Conservation (phyloP, 1,140 invertebrate species). For the Paraescarpia echinospica region DNA sequence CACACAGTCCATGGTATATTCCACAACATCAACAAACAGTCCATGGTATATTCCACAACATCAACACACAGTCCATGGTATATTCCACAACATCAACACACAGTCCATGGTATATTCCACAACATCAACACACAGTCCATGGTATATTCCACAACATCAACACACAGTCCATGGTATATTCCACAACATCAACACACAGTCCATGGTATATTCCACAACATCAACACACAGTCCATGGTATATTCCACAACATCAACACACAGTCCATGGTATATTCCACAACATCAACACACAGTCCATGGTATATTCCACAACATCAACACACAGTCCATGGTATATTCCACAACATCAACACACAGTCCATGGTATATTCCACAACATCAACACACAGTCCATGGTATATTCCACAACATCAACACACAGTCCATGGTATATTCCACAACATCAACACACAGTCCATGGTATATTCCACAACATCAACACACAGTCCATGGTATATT, state of each 20-base stretch:
- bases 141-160: background rate
- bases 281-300: background rate
- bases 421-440: background rate
- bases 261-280: too few relatives aligned
- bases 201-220: too few relatives aligned
- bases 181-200: background rate
- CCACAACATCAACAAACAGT: background rate
- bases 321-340: too few relatives aligned
- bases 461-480: background rate
- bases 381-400: too few relatives aligned
- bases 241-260: background rate
- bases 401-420: background rate
- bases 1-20: too few relatives aligned
- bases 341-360: background rate
- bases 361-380: background rate
- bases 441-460: background rate
- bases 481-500: background rate
- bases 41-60: background rate
- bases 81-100: background rate
- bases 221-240: background rate
- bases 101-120: background rate
- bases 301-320: background rate
- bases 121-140: background rate
- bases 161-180: background rate
- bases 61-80: too few relatives aligned